A percentile compares a stretch with the other conserved stretches of the same genome.
These are phyloP conservation scores for Pseudoatta argentina DNA, from an alignment of 1,140 invertebrate species.

Conservation along the genomic window DNA sequence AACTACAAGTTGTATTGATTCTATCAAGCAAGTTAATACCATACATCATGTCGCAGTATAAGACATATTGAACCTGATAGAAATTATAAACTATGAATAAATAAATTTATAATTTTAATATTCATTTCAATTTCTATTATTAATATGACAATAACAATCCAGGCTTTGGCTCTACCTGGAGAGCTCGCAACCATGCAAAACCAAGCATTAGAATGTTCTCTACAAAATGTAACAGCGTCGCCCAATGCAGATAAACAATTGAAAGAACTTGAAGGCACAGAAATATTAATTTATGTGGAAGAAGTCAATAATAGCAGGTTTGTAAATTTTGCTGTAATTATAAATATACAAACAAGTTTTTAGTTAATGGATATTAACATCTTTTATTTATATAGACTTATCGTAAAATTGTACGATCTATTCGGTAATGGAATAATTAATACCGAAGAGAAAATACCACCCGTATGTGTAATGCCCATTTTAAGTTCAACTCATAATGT, in stretches of 20 bases:
- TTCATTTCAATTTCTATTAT: constrained; percentile 5
- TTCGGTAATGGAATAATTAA: constrained; percentile 88
- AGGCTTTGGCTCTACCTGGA: constrained; percentile 87
- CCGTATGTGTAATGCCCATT: constrained; percentile 87
- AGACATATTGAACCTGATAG: neutral
- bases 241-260: constrained; percentile 71
- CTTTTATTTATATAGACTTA: constrained; percentile 85
- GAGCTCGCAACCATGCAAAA: constrained; percentile 87
- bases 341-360: constrained; percentile 13
- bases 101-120: constrained; percentile 1
- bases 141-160: constrained; percentile 67
- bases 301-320: constrained; percentile 87
- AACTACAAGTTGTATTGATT: constrained; percentile 12
- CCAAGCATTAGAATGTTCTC: constrained; percentile 86
- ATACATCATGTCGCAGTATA: constrained; percentile 49
- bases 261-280: constrained; percentile 74
- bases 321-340: constrained; percentile 73
- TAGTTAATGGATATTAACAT: constrained; percentile 35
- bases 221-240: constrained; percentile 68
- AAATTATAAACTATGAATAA: constrained; percentile 32
- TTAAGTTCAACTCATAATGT: constrained; percentile 86
- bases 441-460: constrained; percentile 85
- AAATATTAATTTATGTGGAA: constrained; percentile 87
- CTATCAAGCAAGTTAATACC: constrained; percentile 21
- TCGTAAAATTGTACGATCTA: constrained; percentile 87